phyloP scores from a whole-genome alignment of 2,888 invertebrate genomes.

The Cantharis rustica region DNA sequence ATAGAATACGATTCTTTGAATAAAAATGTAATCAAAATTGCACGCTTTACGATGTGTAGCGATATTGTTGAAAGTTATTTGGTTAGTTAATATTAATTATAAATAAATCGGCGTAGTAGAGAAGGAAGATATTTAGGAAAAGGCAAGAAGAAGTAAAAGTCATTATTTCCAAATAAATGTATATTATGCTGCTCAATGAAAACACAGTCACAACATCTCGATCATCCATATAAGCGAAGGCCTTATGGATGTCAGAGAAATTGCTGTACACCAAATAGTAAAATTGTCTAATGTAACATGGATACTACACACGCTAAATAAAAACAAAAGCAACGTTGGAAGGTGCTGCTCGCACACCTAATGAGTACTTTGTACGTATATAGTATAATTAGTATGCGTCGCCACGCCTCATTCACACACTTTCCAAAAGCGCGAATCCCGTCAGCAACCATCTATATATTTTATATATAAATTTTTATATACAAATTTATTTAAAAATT shows the following conservation, averaged over 20 bases:
- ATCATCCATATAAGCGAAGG: conserved; percentile 41
- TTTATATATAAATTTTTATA: conserved; percentile 67
- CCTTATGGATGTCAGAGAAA: conserved; percentile 51
- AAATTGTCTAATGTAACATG: conserved; percentile 60
- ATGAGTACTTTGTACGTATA: conserved; percentile 58
- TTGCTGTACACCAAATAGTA: conserved; percentile 61
- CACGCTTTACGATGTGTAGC: too few species aligned
- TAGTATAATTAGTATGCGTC: conserved; percentile 55
- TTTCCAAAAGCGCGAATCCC: conserved; percentile 48
- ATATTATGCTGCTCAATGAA: conserved; percentile 75
- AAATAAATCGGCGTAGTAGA: too few species aligned
- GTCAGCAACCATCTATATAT: conserved; percentile 60
- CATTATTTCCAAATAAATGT: conserved; percentile 69
- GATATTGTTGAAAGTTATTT: too few species aligned
- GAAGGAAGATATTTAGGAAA: too few species aligned
- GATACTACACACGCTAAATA: conserved; percentile 58
- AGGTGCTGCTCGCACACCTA: conserved; percentile 55
- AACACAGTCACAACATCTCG: conserved; percentile 61
- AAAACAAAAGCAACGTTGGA: conserved; percentile 54
- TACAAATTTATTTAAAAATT: conserved; percentile 72
- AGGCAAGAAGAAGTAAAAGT: not conserved
- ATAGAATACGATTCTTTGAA: too few species aligned
- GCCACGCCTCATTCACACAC: conserved; percentile 54
- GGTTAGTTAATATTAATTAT: too few species aligned
- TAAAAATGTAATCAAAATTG: too few species aligned